phyloP scores from a whole-genome alignment of 2,888 invertebrate species.

The Lithophane leautieri region DNA sequence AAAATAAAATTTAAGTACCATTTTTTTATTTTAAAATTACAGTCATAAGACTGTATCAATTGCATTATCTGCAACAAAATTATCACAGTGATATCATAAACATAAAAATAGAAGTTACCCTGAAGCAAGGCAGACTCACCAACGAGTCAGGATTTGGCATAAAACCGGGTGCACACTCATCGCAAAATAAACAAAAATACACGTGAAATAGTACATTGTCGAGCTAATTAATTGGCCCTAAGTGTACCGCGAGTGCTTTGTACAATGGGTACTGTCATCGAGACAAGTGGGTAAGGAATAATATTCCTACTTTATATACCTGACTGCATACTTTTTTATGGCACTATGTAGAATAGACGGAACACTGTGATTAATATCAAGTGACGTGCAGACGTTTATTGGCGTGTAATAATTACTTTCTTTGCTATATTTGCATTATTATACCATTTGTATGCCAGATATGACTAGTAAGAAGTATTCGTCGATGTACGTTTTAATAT shows the following conservation, averaged over 20 bases:
- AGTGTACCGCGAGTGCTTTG: conserved; percentile 67
- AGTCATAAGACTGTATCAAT: conserved; percentile 8
- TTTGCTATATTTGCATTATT: conserved; percentile 37
- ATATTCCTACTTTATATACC: conserved; percentile 56
- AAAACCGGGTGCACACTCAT: conserved; percentile 72
- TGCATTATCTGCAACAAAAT: conserved; percentile 40
- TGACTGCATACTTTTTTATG: conserved; percentile 21
- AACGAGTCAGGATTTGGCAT: conserved; percentile 76
- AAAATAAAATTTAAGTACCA: neutral
- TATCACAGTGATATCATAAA: conserved; percentile 60
- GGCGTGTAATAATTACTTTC: conserved; percentile 44
- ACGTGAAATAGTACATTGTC: conserved; percentile 67
- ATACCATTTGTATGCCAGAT: conserved; percentile 32
- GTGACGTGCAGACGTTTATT: conserved; percentile 43
- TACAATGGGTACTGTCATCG: conserved; percentile 79
- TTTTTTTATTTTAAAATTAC: neutral
- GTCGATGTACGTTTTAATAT: conserved; percentile 9
- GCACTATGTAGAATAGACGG: conserved; percentile 22
- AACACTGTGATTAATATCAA: conserved; percentile 26
- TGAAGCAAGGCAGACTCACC: conserved; percentile 65
- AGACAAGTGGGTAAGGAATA: conserved; percentile 81
- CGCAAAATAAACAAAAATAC: conserved; percentile 68
- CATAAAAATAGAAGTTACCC: conserved; percentile 60
- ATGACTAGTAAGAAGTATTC: conserved; percentile 22
- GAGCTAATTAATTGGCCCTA: conserved; percentile 65